These are phyloP conservation scores for Neelides folsomi DNA, from an alignment of 2,888 invertebrate genomes.

Conservation along the genomic window DNA sequence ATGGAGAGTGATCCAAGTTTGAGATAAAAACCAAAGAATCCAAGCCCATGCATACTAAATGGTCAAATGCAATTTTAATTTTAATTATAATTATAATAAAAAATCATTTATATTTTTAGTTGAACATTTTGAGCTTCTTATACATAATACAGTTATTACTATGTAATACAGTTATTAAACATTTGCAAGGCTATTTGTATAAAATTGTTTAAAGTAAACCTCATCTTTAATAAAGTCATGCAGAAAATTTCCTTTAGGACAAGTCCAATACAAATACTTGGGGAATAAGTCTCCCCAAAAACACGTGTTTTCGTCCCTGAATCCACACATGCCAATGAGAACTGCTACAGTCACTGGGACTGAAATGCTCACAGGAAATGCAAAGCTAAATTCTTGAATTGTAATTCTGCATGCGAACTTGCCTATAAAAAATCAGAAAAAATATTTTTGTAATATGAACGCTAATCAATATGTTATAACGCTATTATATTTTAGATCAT, in stretches of 20 bases:
- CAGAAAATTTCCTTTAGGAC: constrained; percentile 38
- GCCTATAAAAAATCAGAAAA: constrained; percentile 1
- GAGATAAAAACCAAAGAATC: constrained; percentile 81
- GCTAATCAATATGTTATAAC: neutral
- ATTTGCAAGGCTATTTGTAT: too few species aligned
- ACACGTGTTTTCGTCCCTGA: constrained; percentile 32
- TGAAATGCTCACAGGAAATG: constrained; percentile 39
- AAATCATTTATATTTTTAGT: too few species aligned
- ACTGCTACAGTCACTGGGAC: constrained; percentile 36
- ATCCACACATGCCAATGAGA: constrained; percentile 33
- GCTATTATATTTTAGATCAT: neutral
- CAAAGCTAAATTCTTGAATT: constrained; percentile 41
- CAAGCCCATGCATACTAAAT: constrained; percentile 76
- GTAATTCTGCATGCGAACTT: constrained; percentile 43
- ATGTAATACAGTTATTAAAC: too few species aligned
- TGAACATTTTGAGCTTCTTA: too few species aligned
- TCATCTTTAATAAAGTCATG: constrained; percentile 33
- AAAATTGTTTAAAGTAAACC: too few species aligned
- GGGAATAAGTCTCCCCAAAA: constrained; percentile 35
- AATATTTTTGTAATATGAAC: too few species aligned
- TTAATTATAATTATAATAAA: too few species aligned
- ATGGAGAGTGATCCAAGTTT: constrained; percentile 90
- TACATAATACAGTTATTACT: too few species aligned
- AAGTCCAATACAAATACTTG: constrained; percentile 42
- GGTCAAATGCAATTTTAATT: too few species aligned